A percentile compares a stretch with the other conserved stretches of the same genome.
phyloP scores from a whole-genome alignment of 1,140 invertebrate species.

The Centruroides sculpturatus region DNA sequence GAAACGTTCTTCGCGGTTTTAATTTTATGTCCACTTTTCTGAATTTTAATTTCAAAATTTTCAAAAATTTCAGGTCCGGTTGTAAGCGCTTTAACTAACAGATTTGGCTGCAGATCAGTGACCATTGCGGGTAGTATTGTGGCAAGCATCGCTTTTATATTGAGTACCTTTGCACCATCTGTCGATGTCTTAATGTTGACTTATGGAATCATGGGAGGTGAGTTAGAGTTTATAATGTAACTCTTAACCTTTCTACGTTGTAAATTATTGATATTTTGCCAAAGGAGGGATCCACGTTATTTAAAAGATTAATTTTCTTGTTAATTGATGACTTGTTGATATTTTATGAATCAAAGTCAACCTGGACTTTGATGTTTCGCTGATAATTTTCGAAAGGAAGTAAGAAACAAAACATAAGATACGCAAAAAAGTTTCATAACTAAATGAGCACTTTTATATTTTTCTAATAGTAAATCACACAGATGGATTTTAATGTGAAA shows the following conservation, averaged over 20 bases:
- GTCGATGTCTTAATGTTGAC: conserved; percentile 63
- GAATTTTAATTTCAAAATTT: background rate
- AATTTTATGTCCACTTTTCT: background rate
- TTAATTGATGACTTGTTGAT: too few relatives aligned
- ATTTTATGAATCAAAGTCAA: too few relatives aligned
- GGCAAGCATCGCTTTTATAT: conserved; percentile 53
- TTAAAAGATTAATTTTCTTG: too few relatives aligned
- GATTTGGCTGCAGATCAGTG: conserved; percentile 76
- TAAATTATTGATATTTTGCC: too few relatives aligned
- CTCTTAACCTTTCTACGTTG: too few relatives aligned
- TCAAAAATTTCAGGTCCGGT: conserved; percentile 55
- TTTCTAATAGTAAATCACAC: too few relatives aligned
- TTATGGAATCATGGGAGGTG: conserved; percentile 75
- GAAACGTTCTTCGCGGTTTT: background rate
- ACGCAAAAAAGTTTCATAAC: background rate
- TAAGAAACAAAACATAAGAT: background rate
- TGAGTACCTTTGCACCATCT: conserved; percentile 61
- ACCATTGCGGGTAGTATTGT: conserved; percentile 68
- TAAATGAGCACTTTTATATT: background rate
- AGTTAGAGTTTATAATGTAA: conserved; percentile 5
- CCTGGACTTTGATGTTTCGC: too few relatives aligned
- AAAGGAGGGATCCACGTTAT: too few relatives aligned
- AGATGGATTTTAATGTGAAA: too few relatives aligned
- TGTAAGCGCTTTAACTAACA: conserved; percentile 65
- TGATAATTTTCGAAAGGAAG: background rate